These are phyloP conservation scores for Sciaenops ocellatus DNA, from an alignment of 2,797 vertebrate genomes.

Conservation along the genomic window DNA sequence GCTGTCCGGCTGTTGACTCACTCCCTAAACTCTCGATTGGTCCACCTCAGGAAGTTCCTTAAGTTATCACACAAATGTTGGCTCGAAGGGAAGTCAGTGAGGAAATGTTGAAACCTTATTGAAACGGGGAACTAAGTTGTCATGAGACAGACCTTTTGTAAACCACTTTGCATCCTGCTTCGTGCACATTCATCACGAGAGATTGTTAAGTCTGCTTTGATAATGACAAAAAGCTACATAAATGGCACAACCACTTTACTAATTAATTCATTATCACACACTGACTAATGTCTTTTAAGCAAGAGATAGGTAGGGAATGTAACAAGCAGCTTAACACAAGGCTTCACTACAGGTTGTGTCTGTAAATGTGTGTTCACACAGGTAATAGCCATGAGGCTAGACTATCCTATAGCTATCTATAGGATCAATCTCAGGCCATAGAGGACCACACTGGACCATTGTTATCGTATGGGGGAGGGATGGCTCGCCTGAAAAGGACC, in stretches of 20 bases:
- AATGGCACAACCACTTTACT: slow-evolving; percentile 26
- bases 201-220: slow-evolving; percentile 18
- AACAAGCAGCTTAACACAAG: slow-evolving; percentile 27
- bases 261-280: slow-evolving; percentile 46
- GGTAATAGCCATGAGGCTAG: slow-evolving; percentile 56
- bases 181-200: not conserved
- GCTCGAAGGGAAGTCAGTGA: slow-evolving; percentile 31
- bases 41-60: slow-evolving; percentile 21
- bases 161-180: not conserved
- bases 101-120: slow-evolving; percentile 34
- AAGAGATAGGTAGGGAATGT: slow-evolving; percentile 38
- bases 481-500: slow-evolving; percentile 51
- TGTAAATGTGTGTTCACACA: slow-evolving; percentile 47
- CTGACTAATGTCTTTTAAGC: slow-evolving; percentile 31
- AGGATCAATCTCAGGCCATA: slow-evolving; percentile 56
- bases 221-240: slow-evolving; percentile 25
- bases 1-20: slow-evolving; percentile 21
- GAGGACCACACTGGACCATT: slow-evolving; percentile 74
- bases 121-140: slow-evolving; percentile 35
- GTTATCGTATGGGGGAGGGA: slow-evolving; percentile 70
- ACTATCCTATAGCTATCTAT: slow-evolving; percentile 54
- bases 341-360: slow-evolving; percentile 1
- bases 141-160: not conserved
- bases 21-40: not conserved
- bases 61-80: not conserved